Evolutionary conservation across 35 echinoderm and acorn worm genomes (phyloP).

Genomic region (Strongylocentrotus purpuratus): DNA sequence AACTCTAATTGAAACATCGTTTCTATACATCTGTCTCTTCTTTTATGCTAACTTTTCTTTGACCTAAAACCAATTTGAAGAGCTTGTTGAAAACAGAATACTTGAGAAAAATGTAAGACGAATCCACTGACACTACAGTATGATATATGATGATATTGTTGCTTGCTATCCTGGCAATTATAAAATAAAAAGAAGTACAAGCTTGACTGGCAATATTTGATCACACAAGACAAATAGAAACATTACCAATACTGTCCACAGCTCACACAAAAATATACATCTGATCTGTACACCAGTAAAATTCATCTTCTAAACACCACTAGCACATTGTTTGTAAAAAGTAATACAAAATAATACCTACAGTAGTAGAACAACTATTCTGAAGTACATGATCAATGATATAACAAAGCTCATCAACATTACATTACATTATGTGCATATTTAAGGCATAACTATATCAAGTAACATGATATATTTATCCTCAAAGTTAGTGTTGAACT

Average conservation of each 20-base stretch:
- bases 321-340: neutral
- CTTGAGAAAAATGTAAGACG: neutral
- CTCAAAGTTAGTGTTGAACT: neutral
- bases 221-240: neutral
- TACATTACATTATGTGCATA: neutral
- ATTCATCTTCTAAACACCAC: neutral
- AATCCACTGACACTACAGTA: neutral
- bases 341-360: constrained; percentile 12
- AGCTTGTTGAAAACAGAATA: neutral
- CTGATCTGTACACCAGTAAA: neutral
- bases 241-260: constrained; percentile 2
- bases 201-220: neutral
- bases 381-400: neutral
- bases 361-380: neutral
- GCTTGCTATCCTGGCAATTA: neutral
- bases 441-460: neutral
- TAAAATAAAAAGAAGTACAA: neutral
- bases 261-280: neutral
- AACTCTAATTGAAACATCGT: neutral
- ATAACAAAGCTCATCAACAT: neutral
- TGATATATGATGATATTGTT: neutral
- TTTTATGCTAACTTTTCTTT: neutral
- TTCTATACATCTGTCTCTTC: neutral
- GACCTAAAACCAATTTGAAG: neutral
- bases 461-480: neutral